These are phyloP conservation scores for Ictalurus furcatus DNA, from an alignment of 2,113 vertebrate species.

Conservation along the genomic window DNA sequence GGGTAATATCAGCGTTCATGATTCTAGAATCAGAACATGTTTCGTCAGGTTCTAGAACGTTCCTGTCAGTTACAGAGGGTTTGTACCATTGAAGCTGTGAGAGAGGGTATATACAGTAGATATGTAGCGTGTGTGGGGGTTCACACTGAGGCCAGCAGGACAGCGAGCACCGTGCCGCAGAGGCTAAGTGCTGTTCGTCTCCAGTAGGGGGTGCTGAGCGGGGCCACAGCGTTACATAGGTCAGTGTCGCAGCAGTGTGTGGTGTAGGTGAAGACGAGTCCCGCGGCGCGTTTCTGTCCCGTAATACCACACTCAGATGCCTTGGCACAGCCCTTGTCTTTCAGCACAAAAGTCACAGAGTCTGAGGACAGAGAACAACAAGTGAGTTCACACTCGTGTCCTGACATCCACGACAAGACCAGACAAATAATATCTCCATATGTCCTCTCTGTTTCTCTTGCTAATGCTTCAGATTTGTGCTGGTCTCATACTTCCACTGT, in stretches of 20 bases:
- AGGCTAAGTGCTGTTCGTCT: slow-evolving; percentile 50
- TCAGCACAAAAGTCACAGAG: slow-evolving; percentile 61
- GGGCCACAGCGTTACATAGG: slow-evolving; percentile 68
- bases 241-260: slow-evolving; percentile 73
- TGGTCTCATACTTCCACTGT: background rate
- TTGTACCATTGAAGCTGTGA: background rate
- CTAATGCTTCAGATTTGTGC: background rate
- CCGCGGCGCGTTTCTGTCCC: slow-evolving; percentile 64
- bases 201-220: slow-evolving; percentile 48
- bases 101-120: too few relatives aligned
- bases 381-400: background rate
- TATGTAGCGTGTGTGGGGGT: background rate
- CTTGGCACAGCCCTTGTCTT: slow-evolving; percentile 73
- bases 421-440: background rate
- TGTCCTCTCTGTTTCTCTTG: background rate
- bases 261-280: slow-evolving; percentile 71
- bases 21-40: background rate
- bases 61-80: background rate
- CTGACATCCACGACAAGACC: background rate
- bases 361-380: slow-evolving; percentile 54
- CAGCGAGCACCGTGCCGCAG: slow-evolving; percentile 29
- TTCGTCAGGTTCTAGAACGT: background rate
- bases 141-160: slow-evolving; percentile 58
- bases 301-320: slow-evolving; percentile 63
- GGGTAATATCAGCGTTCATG: background rate